These are phyloP conservation scores for Synanthedon myopaeformis DNA, from an alignment of 2,888 invertebrate species.

Conservation along the genomic window DNA sequence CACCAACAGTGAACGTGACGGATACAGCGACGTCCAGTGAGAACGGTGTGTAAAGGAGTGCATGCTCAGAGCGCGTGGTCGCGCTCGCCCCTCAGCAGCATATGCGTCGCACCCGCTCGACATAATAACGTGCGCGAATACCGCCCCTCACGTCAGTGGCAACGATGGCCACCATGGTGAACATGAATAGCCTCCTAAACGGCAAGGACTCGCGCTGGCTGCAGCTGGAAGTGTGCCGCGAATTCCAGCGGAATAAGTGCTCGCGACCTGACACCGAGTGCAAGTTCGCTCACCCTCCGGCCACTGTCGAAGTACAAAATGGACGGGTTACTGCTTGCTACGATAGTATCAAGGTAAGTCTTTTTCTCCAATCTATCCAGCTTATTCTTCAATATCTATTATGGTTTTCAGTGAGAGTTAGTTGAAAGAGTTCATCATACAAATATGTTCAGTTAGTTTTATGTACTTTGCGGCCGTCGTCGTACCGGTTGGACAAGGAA, in stretches of 20 bases:
- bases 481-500: constrained; percentile 26
- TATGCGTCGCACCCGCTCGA: constrained; percentile 64
- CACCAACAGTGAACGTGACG: constrained; percentile 18
- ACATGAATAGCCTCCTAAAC: constrained; percentile 96
- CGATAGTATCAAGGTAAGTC: constrained; percentile 99
- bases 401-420: no score
- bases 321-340: constrained; percentile 99
- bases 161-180: constrained; percentile 89
- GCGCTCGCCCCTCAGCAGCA: constrained; percentile 53
- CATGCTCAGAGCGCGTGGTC: constrained; percentile 54
- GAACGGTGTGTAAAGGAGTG: constrained; percentile 39
- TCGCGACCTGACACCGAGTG: constrained; percentile 99
- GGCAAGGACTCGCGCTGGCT: constrained; percentile 99
- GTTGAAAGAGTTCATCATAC: no score
- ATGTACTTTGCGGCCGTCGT: constrained; percentile 20
- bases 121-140: constrained; percentile 54
- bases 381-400: neutral
- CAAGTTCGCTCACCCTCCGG: constrained; percentile 99
- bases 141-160: constrained; percentile 40
- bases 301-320: constrained; percentile 99
- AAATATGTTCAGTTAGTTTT: constrained; percentile 1
- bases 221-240: constrained; percentile 98
- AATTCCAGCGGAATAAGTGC: constrained; percentile 99
- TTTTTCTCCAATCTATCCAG: neutral
- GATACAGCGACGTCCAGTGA: constrained; percentile 17